A percentile compares a stretch with the other conserved stretches of the same genome.
phyloP scores from a whole-genome alignment of 2,888 invertebrate genomes.

The Tiliacea aurago region DNA sequence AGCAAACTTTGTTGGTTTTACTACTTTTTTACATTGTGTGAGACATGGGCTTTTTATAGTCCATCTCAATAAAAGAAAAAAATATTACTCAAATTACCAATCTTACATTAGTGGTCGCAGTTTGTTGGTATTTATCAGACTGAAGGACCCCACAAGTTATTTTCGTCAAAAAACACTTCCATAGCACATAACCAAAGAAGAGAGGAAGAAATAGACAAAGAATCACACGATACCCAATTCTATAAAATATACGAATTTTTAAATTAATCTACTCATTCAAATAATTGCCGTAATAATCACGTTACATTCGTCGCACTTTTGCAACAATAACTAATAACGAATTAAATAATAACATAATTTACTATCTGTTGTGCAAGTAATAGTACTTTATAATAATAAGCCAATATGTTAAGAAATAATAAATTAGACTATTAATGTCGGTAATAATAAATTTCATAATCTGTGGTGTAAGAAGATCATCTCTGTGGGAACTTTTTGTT shows the following conservation, averaged over 20 bases:
- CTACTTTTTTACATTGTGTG: constrained; percentile 7
- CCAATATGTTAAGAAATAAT: constrained; percentile 54
- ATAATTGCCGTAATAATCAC: constrained; percentile 36
- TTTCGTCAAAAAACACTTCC: not conserved
- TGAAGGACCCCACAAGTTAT: too few relatives aligned
- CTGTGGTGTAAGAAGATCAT: constrained; percentile 49
- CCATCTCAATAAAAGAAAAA: not conserved
- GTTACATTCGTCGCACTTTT: constrained; percentile 36
- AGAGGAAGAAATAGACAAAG: not conserved
- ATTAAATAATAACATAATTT: constrained; percentile 50
- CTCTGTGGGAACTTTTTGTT: constrained; percentile 43
- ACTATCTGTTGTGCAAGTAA: constrained; percentile 38
- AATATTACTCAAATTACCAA: not conserved
- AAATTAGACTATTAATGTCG: constrained; percentile 47
- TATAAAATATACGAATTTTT: not conserved
- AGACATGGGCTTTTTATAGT: not conserved
- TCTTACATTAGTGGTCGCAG: not conserved
- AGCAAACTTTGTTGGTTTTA: constrained; percentile 41
- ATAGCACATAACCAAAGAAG: not conserved
- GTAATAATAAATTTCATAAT: constrained; percentile 36
- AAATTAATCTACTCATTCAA: constrained; percentile 20
- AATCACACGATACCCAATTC: not conserved
- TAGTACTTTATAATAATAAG: constrained; percentile 31
- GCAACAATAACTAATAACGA: constrained; percentile 40
- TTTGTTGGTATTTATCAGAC: too few relatives aligned